Base-by-base conservation (phyloP, 2,888 invertebrate genomes). In the Patella caerulea region DNA sequence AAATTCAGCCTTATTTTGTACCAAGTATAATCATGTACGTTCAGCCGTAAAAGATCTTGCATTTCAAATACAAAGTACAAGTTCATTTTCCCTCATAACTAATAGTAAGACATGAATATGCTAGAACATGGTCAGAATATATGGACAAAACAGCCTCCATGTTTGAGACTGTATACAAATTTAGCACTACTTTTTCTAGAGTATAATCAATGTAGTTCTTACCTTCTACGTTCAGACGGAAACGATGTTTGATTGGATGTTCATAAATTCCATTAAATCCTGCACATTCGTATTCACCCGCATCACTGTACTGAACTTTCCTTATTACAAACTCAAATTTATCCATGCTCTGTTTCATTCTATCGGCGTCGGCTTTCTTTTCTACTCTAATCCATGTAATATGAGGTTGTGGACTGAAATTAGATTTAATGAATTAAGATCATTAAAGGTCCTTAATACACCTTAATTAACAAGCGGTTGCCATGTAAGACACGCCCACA, bases 361-460 rank as follows among this genome's bases (percentile, higher is more conserved):
- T 89, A 4, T 83, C 83, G 11, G 88, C 86, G 0, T 90, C 87
- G 78, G 98, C 94, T 73, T 94, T 92, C 19, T 93, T 92, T 0
- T 96, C 96, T 88, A 96, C 94, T 92, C 97, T 97, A 83, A 94
- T 94, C 99, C 99, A 99, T 9, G 96, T 94, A 14, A 97, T 96
- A 91, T 96, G 95, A 0, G 99, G 99, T 77, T 98, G 92, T 1
- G 99, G 99, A 84, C 96, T 96, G 92, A 70, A 82, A 81, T 45
- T 9, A 0, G 45, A 45, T 7, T 7, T 45, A 45, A 45, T 45
- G 45, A 45, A 45, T 45, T 45, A 45, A 9, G 45, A 9, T 45
- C 45, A 9, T 45, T 9, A 45, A 1, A 45, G 9, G 9, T 7
- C 7, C 45, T 45, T 9, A 45, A 45, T 5, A 24, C 24, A 24